Evolutionary conservation across 2,797 vertebrate genomes (phyloP), one percentile per base, ranked within the genome.

Genomic region (Chelonia mydas): DNA sequence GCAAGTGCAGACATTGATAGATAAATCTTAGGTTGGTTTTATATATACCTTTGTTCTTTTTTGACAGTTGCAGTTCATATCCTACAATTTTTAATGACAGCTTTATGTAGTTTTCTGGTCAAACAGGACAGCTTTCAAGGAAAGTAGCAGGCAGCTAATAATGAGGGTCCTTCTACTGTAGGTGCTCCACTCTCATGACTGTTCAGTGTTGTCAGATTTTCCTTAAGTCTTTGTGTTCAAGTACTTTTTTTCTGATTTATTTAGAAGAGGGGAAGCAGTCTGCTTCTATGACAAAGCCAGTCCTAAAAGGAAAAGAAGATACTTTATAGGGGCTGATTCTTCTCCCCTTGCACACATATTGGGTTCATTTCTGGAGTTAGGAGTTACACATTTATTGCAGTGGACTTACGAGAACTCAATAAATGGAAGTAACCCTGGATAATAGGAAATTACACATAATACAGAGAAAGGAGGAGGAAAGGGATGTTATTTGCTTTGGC

Each of bases 71-170:
- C 81, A 94, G 72, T 83, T 92, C 77, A 9, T 88, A 86, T 84
- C 25, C 65, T 77, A 61, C 61, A 94, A 83, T 81, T 94, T 96
- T 96, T 94, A 82, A 96, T 94, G 23, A 7, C 54, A 95, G 47
- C 7, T 86, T 91, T 88, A 41, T 90, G 84, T 31, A 2, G 86
- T 81, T 96, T 96, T 91, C 55, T 94, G 9, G 87, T 94, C 59
- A 83, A 88, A 94, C 2, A 61, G 23, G 61, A 88, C 6, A 87
- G 5, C 50, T 50, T 95, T 96, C 88, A 94, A 89, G 53, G 47
- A 92, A 91, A 90, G 47, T 47, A 88, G 86, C 80, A 90, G 37
- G 80, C 59, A 84, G 28, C 79, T 86, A 88, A 45, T 90, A 95
- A 90, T 78, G 83, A 95, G 27, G 78, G 3, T 13, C 93, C 21